Percentiles rank a stretch among this genome's conserved stretches.
These are phyloP conservation scores for Reinhardtius hippoglossoides DNA, from an alignment of 2,113 vertebrate species.

Conservation along the genomic window DNA sequence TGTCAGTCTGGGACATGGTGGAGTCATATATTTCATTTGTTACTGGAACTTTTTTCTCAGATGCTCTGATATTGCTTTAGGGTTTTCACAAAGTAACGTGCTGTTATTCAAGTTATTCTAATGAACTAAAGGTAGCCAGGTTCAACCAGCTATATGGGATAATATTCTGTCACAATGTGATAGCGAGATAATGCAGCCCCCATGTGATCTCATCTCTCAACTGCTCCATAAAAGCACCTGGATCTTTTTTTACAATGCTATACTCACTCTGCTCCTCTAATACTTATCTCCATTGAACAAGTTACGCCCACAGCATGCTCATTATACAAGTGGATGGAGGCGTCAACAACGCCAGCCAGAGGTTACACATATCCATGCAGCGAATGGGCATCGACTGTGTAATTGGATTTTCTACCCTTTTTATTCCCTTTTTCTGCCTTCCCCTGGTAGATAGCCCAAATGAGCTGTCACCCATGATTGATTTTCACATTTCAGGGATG, in stretches of 20 bases:
- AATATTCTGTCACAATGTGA: slow-evolving; percentile 21
- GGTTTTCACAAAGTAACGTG: neutral
- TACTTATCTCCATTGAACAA: slow-evolving; percentile 27
- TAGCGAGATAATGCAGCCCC: slow-evolving; percentile 3
- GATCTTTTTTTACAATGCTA: neutral
- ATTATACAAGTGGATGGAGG: slow-evolving; percentile 55
- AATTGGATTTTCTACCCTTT: slow-evolving; percentile 75
- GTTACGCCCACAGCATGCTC: slow-evolving; percentile 49
- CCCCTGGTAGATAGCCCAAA: slow-evolving; percentile 69
- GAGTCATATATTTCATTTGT: slow-evolving; percentile 51
- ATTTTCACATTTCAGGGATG: slow-evolving; percentile 80
- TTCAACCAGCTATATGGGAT: neutral
- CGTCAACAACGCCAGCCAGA: slow-evolving; percentile 54
- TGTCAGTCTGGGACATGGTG: slow-evolving; percentile 36
- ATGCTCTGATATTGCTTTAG: neutral
- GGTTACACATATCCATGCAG: slow-evolving; percentile 66
- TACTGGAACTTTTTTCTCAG: slow-evolving; percentile 38
- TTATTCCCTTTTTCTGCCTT: slow-evolving; percentile 42
- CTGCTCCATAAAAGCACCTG: slow-evolving; percentile 10
- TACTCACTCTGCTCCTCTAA: slow-evolving; percentile 12
- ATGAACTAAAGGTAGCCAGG: slow-evolving; percentile 18
- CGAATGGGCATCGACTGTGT: slow-evolving; percentile 70
- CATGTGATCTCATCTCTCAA: slow-evolving; percentile 18
- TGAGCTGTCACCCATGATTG: slow-evolving; percentile 81
- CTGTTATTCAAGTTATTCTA: slow-evolving; percentile 25